These are phyloP conservation scores for Eueremaeus valkanovi DNA, from an alignment of 2,888 invertebrate genomes.

Conservation along the genomic window DNA sequence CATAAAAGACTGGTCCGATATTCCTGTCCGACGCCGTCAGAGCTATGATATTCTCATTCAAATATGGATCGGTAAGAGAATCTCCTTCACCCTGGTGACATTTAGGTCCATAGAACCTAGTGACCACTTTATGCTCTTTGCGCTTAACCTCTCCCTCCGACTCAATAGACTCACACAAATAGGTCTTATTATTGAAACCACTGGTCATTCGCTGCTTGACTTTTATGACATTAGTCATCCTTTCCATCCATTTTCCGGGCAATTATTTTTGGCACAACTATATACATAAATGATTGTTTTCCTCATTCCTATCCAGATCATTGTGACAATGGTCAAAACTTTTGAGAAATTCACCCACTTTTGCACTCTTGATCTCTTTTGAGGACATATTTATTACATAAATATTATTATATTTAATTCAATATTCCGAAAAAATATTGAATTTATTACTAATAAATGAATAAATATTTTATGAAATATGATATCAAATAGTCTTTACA, in stretches of 20 bases:
- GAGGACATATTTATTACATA: too few species aligned
- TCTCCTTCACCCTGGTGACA: not conserved
- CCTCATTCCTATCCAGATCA: too few species aligned
- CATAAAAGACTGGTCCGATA: too few species aligned
- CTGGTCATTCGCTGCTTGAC: not conserved
- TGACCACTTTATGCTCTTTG: not conserved
- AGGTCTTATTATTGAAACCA: not conserved
- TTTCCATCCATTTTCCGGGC: not conserved
- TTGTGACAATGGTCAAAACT: too few species aligned
- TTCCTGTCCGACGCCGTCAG: not conserved
- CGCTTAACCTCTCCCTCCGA: not conserved
- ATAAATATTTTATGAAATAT: too few species aligned
- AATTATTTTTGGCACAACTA: not conserved
- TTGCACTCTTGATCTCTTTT: too few species aligned
- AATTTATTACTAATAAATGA: too few species aligned
- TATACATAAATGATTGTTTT: not conserved
- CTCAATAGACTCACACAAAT: not conserved
- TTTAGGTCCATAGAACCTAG: not conserved
- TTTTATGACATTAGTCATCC: not conserved
- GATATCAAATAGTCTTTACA: too few species aligned
- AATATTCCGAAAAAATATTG: too few species aligned
- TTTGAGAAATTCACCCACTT: too few species aligned
- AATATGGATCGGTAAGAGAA: not conserved
- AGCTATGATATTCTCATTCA: not conserved
- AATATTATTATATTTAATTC: too few species aligned